Base-by-base conservation (phyloP, 23 tunicate genomes). In the Styela plicata region DNA sequence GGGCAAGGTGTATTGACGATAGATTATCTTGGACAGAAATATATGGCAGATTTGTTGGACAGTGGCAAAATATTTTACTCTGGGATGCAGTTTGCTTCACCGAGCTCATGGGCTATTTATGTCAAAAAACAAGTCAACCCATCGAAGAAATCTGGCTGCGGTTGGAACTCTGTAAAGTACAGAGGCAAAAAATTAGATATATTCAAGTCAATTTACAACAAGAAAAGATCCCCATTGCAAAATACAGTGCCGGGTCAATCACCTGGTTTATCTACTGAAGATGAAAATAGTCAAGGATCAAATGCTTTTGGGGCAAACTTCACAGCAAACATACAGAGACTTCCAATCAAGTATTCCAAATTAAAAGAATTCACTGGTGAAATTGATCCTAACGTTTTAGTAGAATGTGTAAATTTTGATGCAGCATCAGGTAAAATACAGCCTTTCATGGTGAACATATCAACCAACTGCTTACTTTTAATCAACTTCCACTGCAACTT, bases 101-200 rank as follows among this genome's bases (percentile, higher is more conserved):
- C 98, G 17, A 93, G 98, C 82, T 84, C 98, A 2, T 93, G 98
- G 98, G 98, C 98, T 16, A 93, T 91, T 80, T 82, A 74, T 64
- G 93, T 93, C 2, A 93, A 93, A 62, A 93, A 93, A 74, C 80
- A 86, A 65, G 64, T 93, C 2, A 88, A 93, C 78, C 98, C 98
- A 24, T 68, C 88, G 18, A 93, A 93, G 69, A 93, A 93, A 85
- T 93, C 98, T 22, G 98, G 98, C 7, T 89, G 98, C 73, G 98
- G 98, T 24, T 93, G 98, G 98, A 93, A 93, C 73, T 93, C 98
- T 69, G 98, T 93, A 2, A 93, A 93, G 65, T 93, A 93, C 35
- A 87, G 88, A 86, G 97, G 97, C 18, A 91, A 91, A 52, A 91
- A 91, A 74, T 76, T 91, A 78, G 97, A 91, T 83, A 82, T 82